Base-by-base conservation (phyloP, 1,140 invertebrate genomes). In the Zaprionus vittiger region DNA sequence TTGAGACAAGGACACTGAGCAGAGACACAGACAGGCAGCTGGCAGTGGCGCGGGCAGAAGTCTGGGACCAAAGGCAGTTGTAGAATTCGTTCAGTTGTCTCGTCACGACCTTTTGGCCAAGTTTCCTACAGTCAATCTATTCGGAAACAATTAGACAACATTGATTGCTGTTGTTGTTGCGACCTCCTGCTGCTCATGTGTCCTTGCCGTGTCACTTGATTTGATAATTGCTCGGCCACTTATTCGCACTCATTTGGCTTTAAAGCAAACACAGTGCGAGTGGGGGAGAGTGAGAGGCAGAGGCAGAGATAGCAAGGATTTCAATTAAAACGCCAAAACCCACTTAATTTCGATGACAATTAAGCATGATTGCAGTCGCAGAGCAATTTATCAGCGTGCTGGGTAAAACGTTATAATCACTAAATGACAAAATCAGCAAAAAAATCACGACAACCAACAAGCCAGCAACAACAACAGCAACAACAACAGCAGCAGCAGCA, bases 381-480 rank as follows among this genome's bases (percentile, higher is more conserved):
- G 4, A 34, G 49, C 41, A 76, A 63, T 75, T 67, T 64, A 44
- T 26, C 47, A 66, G 26, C 37, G 26, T 67, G 12, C 56, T 20
- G 63, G 28, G 59, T 52, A 77, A 79, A 83, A 80, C 75, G 66
- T 68, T 86, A 81, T 85, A 84, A 86, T 90, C 85, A 89, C 85
- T 90, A 82, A 90, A 90, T 85, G 85, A 90, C 86, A 91, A 90
- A 90, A 90, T 90, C 85, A 90, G 85, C 85, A 90, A 90, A 86
- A 86, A 90, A 90, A 90, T 90, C 85, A 91, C 85, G 85, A 80
- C 85, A 75, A 76, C 78, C 81, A 90, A 85, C 81, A 81, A 75
- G 60, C 65, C 67, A 76, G 73, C 79, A 90, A 72, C 11, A 63
- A 2, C 37, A 77, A 31, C 55, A 63, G n/a, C 44, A 49, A 38